Evolutionary conservation across 2,113 vertebrate genomes (phyloP).

Genomic region (Eretmochelys imbricata): DNA sequence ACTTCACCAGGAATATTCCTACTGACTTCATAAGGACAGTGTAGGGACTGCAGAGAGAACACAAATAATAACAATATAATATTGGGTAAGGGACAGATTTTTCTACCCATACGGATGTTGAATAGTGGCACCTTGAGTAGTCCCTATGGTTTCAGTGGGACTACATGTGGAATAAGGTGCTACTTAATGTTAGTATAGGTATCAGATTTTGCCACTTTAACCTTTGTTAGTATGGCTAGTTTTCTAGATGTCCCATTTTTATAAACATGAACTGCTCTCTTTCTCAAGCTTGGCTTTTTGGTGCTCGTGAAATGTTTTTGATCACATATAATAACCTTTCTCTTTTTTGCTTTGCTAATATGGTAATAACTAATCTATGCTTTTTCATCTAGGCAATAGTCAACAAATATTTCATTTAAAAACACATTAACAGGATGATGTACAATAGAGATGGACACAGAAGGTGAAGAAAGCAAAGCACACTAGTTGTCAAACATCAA

Average conservation of each 20-base stretch:
- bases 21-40: not conserved
- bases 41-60: not conserved
- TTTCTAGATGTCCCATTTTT: not conserved
- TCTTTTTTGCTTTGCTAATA: not conserved
- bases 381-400: not conserved
- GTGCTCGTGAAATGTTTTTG: not conserved
- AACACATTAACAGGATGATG: not conserved
- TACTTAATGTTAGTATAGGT: not conserved
- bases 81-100: not conserved
- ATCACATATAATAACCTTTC: not conserved
- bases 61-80: not conserved
- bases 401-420: not conserved
- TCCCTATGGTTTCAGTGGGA: not conserved
- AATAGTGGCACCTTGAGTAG: not conserved
- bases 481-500: not conserved
- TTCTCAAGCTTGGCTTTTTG: slow-evolving; percentile 1
- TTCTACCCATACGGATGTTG: not conserved
- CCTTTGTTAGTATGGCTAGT: not conserved
- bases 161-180: not conserved
- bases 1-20: not conserved
- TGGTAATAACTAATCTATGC: not conserved
- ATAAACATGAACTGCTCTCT: not conserved
- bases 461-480: not conserved
- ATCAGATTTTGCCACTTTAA: fast-evolving
- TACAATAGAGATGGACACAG: not conserved